Conservation (phyloP, 2,797 vertebrate species). For the Ctenochaetus hawaiiensis region DNA sequence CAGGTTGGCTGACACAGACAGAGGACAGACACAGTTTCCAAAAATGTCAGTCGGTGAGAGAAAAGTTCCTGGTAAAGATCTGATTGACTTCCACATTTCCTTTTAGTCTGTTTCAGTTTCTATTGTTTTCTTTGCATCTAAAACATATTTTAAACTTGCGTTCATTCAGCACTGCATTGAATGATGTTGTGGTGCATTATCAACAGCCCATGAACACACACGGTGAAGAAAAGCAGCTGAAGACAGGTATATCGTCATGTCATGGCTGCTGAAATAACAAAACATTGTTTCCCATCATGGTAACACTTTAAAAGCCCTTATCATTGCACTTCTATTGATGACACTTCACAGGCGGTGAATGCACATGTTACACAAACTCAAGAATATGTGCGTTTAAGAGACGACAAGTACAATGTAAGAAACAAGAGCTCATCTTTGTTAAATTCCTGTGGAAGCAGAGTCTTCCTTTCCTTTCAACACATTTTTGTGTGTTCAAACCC, state of each 20-base stretch:
- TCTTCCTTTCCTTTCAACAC: slow-evolving; percentile 70
- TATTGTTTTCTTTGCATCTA: not conserved
- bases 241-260: slow-evolving; percentile 57
- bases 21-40: slow-evolving; percentile 24
- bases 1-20: slow-evolving; percentile 55
- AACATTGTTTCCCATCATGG: slow-evolving; percentile 61
- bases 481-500: slow-evolving; percentile 48
- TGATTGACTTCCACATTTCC: not conserved
- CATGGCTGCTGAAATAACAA: slow-evolving; percentile 68
- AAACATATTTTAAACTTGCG: slow-evolving; percentile 7
- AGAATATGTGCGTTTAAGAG: slow-evolving; percentile 51
- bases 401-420: slow-evolving; percentile 36
- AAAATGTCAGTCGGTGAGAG: slow-evolving; percentile 9
- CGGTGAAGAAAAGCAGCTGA: slow-evolving; percentile 47
- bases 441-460: slow-evolving; percentile 44
- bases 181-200: slow-evolving; percentile 7
- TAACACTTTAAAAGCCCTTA: slow-evolving; percentile 68
- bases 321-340: slow-evolving; percentile 51
- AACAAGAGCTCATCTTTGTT: slow-evolving; percentile 47
- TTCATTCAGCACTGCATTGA: slow-evolving; percentile 3
- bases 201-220: slow-evolving; percentile 54
- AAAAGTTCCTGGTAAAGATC: not conserved
- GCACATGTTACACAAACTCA: slow-evolving; percentile 52
- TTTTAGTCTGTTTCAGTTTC: not conserved
- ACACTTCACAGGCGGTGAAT: slow-evolving; percentile 58